Evolutionary conservation across 2,113 vertebrate genomes (phyloP).

Genomic region (Gobius niger): DNA sequence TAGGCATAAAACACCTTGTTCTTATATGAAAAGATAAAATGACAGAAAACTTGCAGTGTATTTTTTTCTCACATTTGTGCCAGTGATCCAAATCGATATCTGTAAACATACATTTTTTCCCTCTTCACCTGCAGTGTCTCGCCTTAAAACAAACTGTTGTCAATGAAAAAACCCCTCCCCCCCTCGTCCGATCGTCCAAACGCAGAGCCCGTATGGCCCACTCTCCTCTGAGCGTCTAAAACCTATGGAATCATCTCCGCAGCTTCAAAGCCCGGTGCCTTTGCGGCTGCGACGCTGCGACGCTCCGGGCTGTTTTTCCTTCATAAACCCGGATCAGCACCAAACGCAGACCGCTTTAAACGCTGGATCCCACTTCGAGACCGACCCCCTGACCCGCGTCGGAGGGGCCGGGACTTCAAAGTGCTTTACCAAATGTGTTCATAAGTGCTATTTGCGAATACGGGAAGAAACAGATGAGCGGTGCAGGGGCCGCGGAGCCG

Average conservation of each 20-base stretch:
- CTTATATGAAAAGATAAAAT: too few relatives aligned
- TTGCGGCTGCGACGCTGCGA: constrained; percentile 40
- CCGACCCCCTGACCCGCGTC: constrained; percentile 42
- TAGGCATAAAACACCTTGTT: too few relatives aligned
- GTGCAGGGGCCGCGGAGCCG: background rate
- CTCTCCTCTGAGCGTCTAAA: constrained; percentile 45
- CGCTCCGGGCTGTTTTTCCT: constrained; percentile 46
- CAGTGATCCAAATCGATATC: too few relatives aligned
- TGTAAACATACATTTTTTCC: too few relatives aligned
- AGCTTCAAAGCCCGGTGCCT: constrained; percentile 68
- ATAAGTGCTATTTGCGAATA: constrained; percentile 14
- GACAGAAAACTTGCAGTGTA: too few relatives aligned
- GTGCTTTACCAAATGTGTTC: constrained; percentile 18
- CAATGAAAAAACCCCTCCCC: too few relatives aligned
- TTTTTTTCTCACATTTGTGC: too few relatives aligned
- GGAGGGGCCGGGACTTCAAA: constrained; percentile 8
- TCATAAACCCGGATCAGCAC: constrained; percentile 34
- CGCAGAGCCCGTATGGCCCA: too few relatives aligned
- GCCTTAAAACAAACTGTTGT: too few relatives aligned
- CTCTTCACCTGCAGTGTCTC: too few relatives aligned
- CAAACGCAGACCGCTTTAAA: constrained; percentile 25
- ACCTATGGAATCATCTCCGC: constrained; percentile 61
- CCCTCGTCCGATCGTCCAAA: too few relatives aligned
- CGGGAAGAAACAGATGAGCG: background rate
- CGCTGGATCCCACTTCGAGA: constrained; percentile 24